Evolutionary conservation across 2,888 invertebrate genomes (phyloP).

Genomic region (Gymnosoma rotundatum): DNA sequence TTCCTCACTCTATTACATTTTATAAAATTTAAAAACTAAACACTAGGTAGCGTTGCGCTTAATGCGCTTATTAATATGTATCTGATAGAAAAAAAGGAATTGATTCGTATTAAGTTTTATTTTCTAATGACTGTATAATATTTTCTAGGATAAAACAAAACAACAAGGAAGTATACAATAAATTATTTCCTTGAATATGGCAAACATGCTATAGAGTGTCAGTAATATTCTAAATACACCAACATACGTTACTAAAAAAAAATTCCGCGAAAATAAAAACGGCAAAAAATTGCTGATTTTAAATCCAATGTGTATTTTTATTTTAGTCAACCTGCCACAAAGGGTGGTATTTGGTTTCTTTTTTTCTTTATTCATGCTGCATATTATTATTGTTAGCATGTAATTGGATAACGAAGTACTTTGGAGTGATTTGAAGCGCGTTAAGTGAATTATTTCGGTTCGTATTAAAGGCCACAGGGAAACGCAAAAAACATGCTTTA

Average conservation of each 20-base stretch:
- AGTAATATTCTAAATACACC: slow-evolving; percentile 3
- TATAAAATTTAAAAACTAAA: too few species aligned
- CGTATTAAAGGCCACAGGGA: slow-evolving; percentile 61
- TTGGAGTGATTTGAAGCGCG: slow-evolving; percentile 73
- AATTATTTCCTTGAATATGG: neutral
- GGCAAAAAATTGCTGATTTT: slow-evolving; percentile 48
- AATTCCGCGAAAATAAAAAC: slow-evolving; percentile 62
- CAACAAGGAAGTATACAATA: too few species aligned
- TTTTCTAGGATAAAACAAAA: too few species aligned
- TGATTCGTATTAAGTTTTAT: too few species aligned
- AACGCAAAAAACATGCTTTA: slow-evolving; percentile 29
- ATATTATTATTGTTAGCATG: slow-evolving; percentile 62
- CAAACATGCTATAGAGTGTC: slow-evolving; percentile 5
- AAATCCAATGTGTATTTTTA: slow-evolving; percentile 39
- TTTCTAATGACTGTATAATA: too few species aligned
- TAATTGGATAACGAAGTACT: slow-evolving; percentile 76
- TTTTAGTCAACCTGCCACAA: slow-evolving; percentile 53
- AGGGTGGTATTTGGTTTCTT: slow-evolving; percentile 61
- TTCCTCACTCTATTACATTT: too few species aligned
- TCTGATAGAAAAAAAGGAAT: too few species aligned
- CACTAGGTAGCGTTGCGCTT: too few species aligned
- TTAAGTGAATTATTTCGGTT: slow-evolving; percentile 74
- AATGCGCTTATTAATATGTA: too few species aligned
- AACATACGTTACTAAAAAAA: neutral
- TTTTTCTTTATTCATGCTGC: slow-evolving; percentile 21